These are phyloP conservation scores for Peromyscus attwateri DNA, from an alignment of 2,797 vertebrate genomes.

Conservation along the genomic window DNA sequence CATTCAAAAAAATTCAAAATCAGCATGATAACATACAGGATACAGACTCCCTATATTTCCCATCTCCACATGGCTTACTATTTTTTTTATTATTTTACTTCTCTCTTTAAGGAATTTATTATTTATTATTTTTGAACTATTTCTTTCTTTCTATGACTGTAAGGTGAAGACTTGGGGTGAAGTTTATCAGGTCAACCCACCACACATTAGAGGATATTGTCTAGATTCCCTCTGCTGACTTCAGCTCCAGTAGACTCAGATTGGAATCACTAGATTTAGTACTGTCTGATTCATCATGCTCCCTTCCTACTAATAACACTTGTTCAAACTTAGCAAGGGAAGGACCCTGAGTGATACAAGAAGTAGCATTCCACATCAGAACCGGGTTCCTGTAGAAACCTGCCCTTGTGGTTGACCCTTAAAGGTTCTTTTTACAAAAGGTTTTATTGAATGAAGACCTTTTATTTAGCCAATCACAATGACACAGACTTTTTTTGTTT, in stretches of 20 bases:
- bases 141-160: too few relatives aligned
- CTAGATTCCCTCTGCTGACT: not conserved
- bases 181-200: not conserved
- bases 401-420: not conserved
- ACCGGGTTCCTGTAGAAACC: not conserved
- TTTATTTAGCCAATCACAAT: not conserved
- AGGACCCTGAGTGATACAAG: not conserved
- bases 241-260: not conserved
- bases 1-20: too few relatives aligned
- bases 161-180: not conserved
- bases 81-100: too few relatives aligned
- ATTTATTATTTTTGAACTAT: too few relatives aligned
- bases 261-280: not conserved
- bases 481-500: not conserved
- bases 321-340: not conserved
- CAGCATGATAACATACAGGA: too few relatives aligned
- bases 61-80: too few relatives aligned
- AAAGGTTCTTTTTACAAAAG: not conserved
- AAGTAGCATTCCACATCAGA: not conserved
- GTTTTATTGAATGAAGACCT: not conserved
- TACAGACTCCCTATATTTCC: too few relatives aligned
- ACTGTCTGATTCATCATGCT: not conserved
- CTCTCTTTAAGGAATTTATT: too few relatives aligned
- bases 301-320: not conserved
- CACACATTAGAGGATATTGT: not conserved